Conservation (phyloP, 2,113 vertebrate genomes). For the Motacilla alba region DNA sequence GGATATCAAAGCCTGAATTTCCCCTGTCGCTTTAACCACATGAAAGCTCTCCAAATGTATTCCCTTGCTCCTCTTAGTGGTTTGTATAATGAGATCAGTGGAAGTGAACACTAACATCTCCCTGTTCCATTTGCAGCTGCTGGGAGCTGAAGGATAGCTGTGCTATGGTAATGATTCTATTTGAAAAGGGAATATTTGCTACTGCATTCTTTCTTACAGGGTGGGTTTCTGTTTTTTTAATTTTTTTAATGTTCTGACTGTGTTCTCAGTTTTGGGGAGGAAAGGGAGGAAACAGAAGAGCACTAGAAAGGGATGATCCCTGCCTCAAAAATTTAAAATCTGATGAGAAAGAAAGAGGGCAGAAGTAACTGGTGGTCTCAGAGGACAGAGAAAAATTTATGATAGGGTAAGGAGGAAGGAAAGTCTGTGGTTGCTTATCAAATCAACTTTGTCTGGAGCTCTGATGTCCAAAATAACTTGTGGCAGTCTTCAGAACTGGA, state of each 20-base stretch:
- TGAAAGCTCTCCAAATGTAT: slow-evolving; percentile 69
- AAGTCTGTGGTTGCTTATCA: background rate
- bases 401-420: background rate
- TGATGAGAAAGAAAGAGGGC: background rate
- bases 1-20: slow-evolving; percentile 68
- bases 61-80: slow-evolving; percentile 67
- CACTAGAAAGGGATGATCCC: background rate
- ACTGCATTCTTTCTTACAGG: slow-evolving; percentile 14
- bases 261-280: background rate
- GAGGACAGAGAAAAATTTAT: background rate
- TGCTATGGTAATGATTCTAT: slow-evolving; percentile 50
- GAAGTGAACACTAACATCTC: slow-evolving; percentile 61
- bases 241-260: background rate
- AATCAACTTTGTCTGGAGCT: background rate
- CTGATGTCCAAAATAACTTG: background rate
- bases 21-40: slow-evolving; percentile 58
- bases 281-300: background rate
- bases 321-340: slow-evolving; percentile 4
- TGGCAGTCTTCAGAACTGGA: background rate
- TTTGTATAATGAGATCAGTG: slow-evolving; percentile 71
- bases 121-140: slow-evolving; percentile 55
- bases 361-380: background rate
- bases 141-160: slow-evolving; percentile 49
- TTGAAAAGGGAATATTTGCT: slow-evolving; percentile 63
- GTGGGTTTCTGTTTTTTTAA: background rate